Evolutionary conservation across 1,140 invertebrate genomes (phyloP), one percentile per base, ranked within the genome.

Genomic region (Vanessa atalanta): DNA sequence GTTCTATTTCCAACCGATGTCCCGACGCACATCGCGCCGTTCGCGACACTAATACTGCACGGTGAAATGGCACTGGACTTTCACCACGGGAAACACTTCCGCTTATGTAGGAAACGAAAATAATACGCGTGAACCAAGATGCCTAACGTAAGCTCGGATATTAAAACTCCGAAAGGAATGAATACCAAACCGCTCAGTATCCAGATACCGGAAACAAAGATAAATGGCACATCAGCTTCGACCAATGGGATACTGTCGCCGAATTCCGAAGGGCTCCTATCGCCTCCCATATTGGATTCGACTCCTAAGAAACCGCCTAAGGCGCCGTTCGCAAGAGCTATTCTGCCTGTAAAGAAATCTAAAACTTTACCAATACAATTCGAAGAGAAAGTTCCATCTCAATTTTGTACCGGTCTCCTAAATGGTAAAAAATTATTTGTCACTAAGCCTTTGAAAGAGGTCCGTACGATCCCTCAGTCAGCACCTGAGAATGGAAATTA

Each of bases 1-100:
- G 89, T 90, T 88, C 89, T 91, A 90, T 91, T 91, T 91, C 87
- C 83, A 86, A 86, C 85, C 79, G 79, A 89, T 89, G 87, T 86
- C 81, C 83, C 88, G 84, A 85, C 88, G 79, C 86, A 88, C 87
- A 86, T 83, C 83, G 77, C 79, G 76, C 76, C 83, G 83, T 79
- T 79, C 78, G 85, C 85, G 82, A 88, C 86, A 82, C 78, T 87
- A 87, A 87, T 88, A 89, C 81, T 86, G 83, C 80, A 86, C 78
- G 79, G 83, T 88, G 88, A 90, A 87, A 92, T 91, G 88, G 90
- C 91, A 87, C 83, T 87, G 85, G 87, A 87, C 88, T 89, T 83
- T 88, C 84, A 86, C 75, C 80, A 82, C 76, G 79, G 79, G 73
- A 83, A 79, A 85, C 78, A 86, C 85, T 89, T 89, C 87, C 88